A percentile compares a stretch with the other conserved stretches of the same genome.
These are phyloP conservation scores for Pseudomyrmex concolor DNA, from an alignment of 1,140 invertebrate species.

Conservation along the genomic window DNA sequence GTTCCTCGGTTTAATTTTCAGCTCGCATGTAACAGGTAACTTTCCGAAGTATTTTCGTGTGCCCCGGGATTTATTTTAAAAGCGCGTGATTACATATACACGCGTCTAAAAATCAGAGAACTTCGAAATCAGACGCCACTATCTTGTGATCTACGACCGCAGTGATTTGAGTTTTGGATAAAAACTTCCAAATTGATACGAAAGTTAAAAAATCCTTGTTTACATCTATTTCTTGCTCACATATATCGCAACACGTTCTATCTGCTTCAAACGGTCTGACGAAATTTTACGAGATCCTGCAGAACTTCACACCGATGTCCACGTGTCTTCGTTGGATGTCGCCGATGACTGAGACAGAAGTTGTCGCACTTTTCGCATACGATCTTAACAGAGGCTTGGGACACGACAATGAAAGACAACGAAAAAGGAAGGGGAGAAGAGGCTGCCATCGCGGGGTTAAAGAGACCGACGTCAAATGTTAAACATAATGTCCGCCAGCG, in stretches of 20 bases:
- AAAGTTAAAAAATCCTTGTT: not conserved
- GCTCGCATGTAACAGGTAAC: slow-evolving; percentile 58
- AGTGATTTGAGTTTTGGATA: not conserved
- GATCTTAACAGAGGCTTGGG: slow-evolving; percentile 12
- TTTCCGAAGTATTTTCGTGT: slow-evolving; percentile 52
- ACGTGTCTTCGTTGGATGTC: slow-evolving; percentile 14
- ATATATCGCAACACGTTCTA: not conserved
- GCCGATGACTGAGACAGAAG: slow-evolving; percentile 40
- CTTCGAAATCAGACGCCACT: not conserved
- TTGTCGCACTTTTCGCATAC: slow-evolving; percentile 41
- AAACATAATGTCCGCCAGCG: slow-evolving; percentile 77
- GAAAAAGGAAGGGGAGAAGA: not conserved
- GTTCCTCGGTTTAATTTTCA: slow-evolving; percentile 62
- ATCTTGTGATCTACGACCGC: not conserved
- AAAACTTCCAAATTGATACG: not conserved
- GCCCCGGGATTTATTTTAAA: slow-evolving; percentile 56
- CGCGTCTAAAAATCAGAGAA: slow-evolving; percentile 30
- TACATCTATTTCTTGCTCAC: too few relatives aligned
- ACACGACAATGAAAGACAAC: slow-evolving; percentile 28
- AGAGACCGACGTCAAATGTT: slow-evolving; percentile 80
- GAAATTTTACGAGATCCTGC: slow-evolving; percentile 20
- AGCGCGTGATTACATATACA: slow-evolving; percentile 43
- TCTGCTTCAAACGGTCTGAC: not conserved
- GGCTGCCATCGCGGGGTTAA: slow-evolving; percentile 42
- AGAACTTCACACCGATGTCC: not conserved